Conservation (phyloP, 2,797 vertebrate genomes). For the Alectoris magna region DNA sequence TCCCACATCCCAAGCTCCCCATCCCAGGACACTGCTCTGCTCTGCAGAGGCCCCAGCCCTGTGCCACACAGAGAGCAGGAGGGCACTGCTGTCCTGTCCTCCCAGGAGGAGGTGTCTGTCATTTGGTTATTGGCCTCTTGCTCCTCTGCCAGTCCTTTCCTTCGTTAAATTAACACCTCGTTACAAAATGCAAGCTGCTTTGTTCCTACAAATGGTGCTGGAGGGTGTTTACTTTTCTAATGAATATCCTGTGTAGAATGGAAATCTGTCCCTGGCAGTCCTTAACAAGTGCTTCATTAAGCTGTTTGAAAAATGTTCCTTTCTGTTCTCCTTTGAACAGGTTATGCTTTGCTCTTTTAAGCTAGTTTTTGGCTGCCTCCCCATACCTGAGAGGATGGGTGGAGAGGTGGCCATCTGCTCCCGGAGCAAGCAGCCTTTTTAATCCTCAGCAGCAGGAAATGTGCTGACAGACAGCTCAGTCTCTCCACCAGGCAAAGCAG, state of each 20-base stretch:
- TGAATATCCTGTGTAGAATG: slow-evolving; percentile 66
- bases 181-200: slow-evolving; percentile 59
- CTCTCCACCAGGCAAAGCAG: neutral
- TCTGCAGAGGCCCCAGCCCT: fast-evolving
- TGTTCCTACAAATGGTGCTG: slow-evolving; percentile 61
- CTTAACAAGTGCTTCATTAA: slow-evolving; percentile 67
- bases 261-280: slow-evolving; percentile 72
- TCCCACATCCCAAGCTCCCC: neutral
- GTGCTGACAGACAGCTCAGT: neutral
- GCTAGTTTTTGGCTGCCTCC: slow-evolving; percentile 54
- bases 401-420: slow-evolving; percentile 66
- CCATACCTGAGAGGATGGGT: slow-evolving; percentile 60
- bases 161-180: slow-evolving; percentile 71
- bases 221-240: slow-evolving; percentile 68
- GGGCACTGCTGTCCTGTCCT: neutral
- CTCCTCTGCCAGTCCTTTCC: slow-evolving; percentile 6
- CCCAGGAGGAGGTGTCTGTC: neutral
- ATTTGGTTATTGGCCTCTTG: neutral
- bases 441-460: neutral
- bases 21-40: neutral
- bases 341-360: slow-evolving; percentile 58
- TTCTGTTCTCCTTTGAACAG: slow-evolving; percentile 69
- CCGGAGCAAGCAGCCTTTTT: neutral
- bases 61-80: fast-evolving
- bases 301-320: slow-evolving; percentile 61